phyloP scores from a whole-genome alignment of 2,888 invertebrate species.

The Cosmia trapezina region DNA sequence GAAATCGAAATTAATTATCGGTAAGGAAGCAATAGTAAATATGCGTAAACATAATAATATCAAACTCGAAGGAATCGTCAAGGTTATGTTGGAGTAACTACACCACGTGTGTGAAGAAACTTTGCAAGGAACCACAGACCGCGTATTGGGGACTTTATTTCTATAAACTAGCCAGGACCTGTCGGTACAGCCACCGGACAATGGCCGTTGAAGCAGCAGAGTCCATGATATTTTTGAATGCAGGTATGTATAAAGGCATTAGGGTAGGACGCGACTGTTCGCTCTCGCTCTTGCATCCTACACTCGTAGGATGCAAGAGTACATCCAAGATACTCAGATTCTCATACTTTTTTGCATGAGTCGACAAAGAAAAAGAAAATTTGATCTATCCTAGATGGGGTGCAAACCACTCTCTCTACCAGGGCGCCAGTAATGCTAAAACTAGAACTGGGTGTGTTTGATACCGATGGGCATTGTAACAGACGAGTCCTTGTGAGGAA shows the following conservation, averaged over 20 bases:
- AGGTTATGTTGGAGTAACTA: slow-evolving; percentile 18
- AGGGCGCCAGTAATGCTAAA: neutral
- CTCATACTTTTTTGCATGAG: neutral
- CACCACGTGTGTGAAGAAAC: neutral
- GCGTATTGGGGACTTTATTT: neutral
- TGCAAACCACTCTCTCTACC: too few relatives aligned
- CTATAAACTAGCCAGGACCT: neutral
- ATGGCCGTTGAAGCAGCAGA: neutral
- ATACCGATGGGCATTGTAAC: neutral
- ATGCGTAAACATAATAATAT: slow-evolving; percentile 1
- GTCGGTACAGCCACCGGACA: neutral
- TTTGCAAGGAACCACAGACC: neutral
- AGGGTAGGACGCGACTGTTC: neutral
- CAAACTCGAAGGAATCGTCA: neutral
- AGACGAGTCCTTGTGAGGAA: neutral
- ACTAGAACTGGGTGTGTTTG: neutral
- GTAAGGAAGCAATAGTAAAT: slow-evolving; percentile 20
- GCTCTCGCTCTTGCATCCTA: neutral
- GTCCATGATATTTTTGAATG: neutral
- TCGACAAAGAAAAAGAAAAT: neutral
- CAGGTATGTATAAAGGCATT: neutral
- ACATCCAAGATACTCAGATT: neutral
- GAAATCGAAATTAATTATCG: slow-evolving; percentile 20
- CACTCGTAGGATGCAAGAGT: too few relatives aligned
- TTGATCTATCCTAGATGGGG: neutral